A percentile compares a stretch with the other conserved stretches of the same genome.
Conservation (phyloP, 2,797 vertebrate genomes). For the Rhinichthys osculus region DNA sequence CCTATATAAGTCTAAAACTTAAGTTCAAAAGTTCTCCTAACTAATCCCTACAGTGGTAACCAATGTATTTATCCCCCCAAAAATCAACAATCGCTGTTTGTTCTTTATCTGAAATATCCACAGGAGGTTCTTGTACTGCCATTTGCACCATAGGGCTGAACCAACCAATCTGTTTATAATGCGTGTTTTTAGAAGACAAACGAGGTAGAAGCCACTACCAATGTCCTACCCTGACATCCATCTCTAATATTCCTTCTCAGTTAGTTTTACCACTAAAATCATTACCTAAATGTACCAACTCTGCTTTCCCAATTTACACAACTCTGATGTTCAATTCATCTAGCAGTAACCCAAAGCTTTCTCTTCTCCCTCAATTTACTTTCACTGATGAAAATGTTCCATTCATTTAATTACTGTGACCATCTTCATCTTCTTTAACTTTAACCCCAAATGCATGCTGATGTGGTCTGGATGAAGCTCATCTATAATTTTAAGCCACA, state of each 20-base stretch:
- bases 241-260: background rate
- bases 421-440: conserved; percentile 9
- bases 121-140: conserved; percentile 2
- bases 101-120: background rate
- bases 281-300: background rate
- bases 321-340: background rate
- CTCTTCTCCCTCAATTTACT: background rate
- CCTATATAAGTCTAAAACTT: background rate
- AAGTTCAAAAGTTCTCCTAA: background rate
- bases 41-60: background rate
- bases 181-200: background rate
- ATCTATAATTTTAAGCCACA: background rate
- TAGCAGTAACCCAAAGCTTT: background rate
- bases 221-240: background rate
- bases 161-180: conserved; percentile 22
- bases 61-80: background rate
- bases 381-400: conserved; percentile 9
- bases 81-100: background rate
- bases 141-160: conserved; percentile 7
- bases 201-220: background rate
- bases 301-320: background rate
- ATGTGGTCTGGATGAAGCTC: background rate
- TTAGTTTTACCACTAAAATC: background rate
- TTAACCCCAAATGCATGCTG: background rate
- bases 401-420: background rate